Base-by-base conservation (phyloP, 2,797 vertebrate species). In the Halcyon chelicuti region DNA sequence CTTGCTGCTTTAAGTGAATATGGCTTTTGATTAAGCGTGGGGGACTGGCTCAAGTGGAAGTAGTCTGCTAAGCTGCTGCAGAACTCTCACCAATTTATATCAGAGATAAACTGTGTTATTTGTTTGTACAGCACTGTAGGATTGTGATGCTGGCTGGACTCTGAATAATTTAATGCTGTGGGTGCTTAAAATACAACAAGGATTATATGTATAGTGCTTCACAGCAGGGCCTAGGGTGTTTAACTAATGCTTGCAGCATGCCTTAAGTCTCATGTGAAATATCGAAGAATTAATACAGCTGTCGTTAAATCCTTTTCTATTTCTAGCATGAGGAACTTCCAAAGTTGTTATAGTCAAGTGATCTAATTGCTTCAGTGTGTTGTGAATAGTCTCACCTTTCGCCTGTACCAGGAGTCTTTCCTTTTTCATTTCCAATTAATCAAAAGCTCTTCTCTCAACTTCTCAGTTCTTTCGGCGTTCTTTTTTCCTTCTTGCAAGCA, bases 351-450 rank as follows among this genome's bases (percentile, higher is more conserved):
- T 16, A 42, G 76, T 85, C 47, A 60, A 84, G 66, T 86, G 80
- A 67, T n/a, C 91, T 76, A 86, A 93, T 78, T 88, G 57, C 63
- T 77, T 85, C 49, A 22, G 65, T 74, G 31, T 60, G n/a, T 55
- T 75, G 52, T 85, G 77, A 84, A 74, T 77, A 70, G 44, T 73
- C 61, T 91, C 46, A 25, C 67, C 25, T 60, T 81, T 87, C 63
- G 37, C 35, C n/a, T 72, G 29, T 71, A 86, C 2, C 4, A 47
- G 21, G 29, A 81, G 14, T 73, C 37, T 73, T 62, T 72, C 51
- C 11, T 66, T 84, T 88, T 82, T 71, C 12, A 37, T 83, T 94
- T 85, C 55, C 49, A 78, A 18, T 88, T 90, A 86, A 90, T 94
- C 75, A 86, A 73, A 91, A 75, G 0, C 7, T 86, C 23, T 81